phyloP scores from a whole-genome alignment of 2,113 vertebrate species.

The Lophochroa leadbeateri region DNA sequence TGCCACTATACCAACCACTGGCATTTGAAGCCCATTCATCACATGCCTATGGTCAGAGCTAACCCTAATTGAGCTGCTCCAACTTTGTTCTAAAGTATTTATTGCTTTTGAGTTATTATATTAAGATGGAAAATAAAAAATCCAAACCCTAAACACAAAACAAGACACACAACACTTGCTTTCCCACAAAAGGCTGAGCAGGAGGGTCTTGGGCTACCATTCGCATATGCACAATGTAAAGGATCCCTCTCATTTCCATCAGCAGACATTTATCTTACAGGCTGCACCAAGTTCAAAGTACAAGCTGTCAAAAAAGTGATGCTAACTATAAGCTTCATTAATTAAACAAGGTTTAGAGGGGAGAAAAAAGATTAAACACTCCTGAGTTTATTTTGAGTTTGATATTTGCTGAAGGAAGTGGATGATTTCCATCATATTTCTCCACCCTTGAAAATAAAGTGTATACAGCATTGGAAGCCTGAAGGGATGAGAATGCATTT shows the following conservation, averaged over 20 bases:
- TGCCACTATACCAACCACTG: constrained; percentile 43
- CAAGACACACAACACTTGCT: not conserved
- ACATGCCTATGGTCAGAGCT: constrained; percentile 47
- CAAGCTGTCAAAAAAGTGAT: not conserved
- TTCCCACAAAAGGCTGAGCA: not conserved
- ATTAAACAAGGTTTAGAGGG: not conserved
- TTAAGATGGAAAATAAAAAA: not conserved
- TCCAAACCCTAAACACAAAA: not conserved
- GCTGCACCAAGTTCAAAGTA: not conserved
- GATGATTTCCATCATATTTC: not conserved
- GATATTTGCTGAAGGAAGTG: not conserved
- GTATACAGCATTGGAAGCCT: not conserved
- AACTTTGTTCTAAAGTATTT: constrained; percentile 51
- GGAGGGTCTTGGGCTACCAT: not conserved
- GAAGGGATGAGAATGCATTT: not conserved
- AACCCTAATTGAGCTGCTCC: constrained; percentile 54
- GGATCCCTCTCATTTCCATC: not conserved
- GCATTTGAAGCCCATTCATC: constrained; percentile 67
- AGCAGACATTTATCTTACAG: not conserved
- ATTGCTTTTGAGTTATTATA: constrained; percentile 47
- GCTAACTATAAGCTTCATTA: not conserved
- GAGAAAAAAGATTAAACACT: not conserved
- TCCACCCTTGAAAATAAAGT: not conserved
- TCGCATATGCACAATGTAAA: not conserved
- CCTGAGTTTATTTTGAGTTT: not conserved